Evolutionary conservation across 2,797 vertebrate species (phyloP).

Genomic region (Rhabdomys pumilio): DNA sequence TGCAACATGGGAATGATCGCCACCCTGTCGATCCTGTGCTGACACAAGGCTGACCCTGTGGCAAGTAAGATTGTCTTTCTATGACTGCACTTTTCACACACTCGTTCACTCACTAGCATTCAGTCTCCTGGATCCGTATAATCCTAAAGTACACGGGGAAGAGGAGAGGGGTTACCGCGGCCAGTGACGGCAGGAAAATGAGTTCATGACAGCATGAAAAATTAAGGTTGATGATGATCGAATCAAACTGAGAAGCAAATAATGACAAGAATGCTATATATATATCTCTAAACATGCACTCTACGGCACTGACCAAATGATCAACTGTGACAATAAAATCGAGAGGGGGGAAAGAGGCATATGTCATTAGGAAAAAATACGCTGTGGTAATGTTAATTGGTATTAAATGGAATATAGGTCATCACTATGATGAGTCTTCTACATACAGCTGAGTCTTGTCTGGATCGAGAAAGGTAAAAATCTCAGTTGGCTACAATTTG

Average conservation of each 20-base stretch:
- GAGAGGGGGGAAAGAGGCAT: neutral
- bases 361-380: neutral
- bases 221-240: conserved; percentile 8
- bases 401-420: neutral
- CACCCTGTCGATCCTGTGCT: neutral
- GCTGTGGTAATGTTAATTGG: neutral
- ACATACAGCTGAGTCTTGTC: neutral
- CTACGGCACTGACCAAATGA: conserved; percentile 15
- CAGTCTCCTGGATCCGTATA: neutral
- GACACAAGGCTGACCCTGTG: neutral
- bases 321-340: neutral
- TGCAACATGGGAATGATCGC: neutral
- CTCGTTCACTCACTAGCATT: neutral
- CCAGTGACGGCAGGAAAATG: neutral
- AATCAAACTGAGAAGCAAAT: conserved; percentile 39
- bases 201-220: neutral
- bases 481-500: neutral
- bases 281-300: conserved; percentile 36
- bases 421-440: neutral
- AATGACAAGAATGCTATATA: neutral
- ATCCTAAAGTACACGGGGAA: neutral
- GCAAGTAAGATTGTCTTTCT: neutral
- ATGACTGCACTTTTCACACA: neutral
- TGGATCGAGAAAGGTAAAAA: neutral
- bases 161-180: neutral